Base-by-base conservation (phyloP, 2,113 vertebrate species). In the Centropus bengalensis region DNA sequence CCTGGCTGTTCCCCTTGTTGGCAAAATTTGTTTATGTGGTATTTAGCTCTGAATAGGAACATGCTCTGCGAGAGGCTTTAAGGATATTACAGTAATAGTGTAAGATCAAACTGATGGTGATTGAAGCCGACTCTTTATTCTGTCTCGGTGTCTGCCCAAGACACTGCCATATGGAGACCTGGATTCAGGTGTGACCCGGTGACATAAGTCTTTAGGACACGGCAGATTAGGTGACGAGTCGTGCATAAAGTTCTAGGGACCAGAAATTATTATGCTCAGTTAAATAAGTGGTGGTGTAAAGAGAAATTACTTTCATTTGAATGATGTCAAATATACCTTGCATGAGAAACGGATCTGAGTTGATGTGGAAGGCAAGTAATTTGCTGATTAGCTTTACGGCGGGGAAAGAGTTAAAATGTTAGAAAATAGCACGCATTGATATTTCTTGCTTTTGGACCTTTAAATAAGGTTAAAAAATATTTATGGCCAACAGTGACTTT, bases 131-230 rank as follows among this genome's bases (percentile, higher is more conserved):
- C 88, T 82, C 70, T 26, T 54, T 28, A 21, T 33, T 47, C 33
- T 74, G 45, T 56, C 30, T 68, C 75, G 64, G 8, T 70, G 73
- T 40, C 68, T 91, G 71, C 56, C 76, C 33, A 12, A 26, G 91
- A 52, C 52, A 23, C 44, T 83, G 64, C 76, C 88, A 47, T 78
- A 66, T 54, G 86, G 90, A 92, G 88, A 79, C 49, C 82, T 90
- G 73, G 73, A 64, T 66, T 86, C 91, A 82, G 86, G 76, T 93
- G 94, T 93, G 69, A 90, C 86, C 77, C 47, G 63, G 84, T 95
- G 81, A 68, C 77, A 33, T 4, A 26, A 78, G 71, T 83, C 73
- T 67, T 86, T 5, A 81, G 68, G 86, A 47, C 86, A 88, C 64
- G 81, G 86, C 64, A 81, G 80, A 81, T 93, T 64, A 86, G 47